Evolutionary conservation across 2,888 invertebrate species (phyloP).

Genomic region (Phasia obesa): DNA sequence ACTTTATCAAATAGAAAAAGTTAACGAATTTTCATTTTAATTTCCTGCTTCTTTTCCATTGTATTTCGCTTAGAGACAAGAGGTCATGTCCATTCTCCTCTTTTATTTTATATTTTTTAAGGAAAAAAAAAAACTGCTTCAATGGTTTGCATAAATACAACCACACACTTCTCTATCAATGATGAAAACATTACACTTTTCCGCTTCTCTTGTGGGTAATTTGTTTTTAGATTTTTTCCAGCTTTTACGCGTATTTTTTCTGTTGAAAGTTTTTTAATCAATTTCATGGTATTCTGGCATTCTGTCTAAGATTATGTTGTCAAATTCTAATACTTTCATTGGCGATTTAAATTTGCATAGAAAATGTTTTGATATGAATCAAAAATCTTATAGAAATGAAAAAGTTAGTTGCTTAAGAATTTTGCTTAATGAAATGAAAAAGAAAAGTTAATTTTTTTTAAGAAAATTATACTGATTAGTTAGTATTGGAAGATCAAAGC

Average conservation of each 20-base stretch:
- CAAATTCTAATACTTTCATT: conserved; percentile 5
- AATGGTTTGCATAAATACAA: not conserved
- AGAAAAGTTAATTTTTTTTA: too few species aligned
- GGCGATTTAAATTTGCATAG: not conserved
- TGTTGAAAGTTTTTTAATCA: conserved; percentile 45
- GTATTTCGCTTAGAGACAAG: too few species aligned
- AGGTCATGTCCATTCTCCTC: too few species aligned
- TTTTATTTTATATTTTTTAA: too few species aligned
- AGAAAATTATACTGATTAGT: too few species aligned
- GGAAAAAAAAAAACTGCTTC: too few species aligned
- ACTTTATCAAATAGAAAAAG: too few species aligned
- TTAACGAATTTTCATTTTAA: too few species aligned
- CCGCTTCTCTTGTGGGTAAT: not conserved
- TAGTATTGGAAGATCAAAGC: too few species aligned
- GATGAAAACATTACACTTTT: not conserved
- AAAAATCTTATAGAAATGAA: not conserved
- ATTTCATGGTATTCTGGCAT: conserved; percentile 34
- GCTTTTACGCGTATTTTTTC: not conserved
- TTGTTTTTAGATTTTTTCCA: not conserved
- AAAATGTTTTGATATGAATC: not conserved
- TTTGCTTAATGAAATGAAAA: too few species aligned
- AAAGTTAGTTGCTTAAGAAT: too few species aligned
- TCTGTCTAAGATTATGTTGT: conserved; percentile 18
- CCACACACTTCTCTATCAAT: not conserved
- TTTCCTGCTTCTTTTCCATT: too few species aligned